These are phyloP conservation scores for Acrobasis consociella DNA, from an alignment of 2,888 invertebrate genomes.

Conservation along the genomic window DNA sequence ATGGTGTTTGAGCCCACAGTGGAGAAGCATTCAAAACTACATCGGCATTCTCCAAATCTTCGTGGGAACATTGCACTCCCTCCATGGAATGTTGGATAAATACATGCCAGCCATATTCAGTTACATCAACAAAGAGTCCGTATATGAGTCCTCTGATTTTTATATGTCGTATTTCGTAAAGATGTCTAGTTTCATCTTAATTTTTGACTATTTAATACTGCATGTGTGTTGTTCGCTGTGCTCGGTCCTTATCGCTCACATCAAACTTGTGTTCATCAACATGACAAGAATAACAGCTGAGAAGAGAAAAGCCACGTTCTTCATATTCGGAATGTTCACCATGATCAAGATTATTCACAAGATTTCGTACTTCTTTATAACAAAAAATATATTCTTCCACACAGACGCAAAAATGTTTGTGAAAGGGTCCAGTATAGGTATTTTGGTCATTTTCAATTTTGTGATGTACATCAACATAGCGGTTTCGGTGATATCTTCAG, in stretches of 20 bases:
- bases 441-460: not conserved
- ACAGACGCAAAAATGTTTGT: not conserved
- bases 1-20: not conserved
- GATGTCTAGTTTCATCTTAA: not conserved
- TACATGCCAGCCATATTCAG: not conserved
- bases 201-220: constrained; percentile 4
- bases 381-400: not conserved
- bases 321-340: not conserved
- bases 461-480: constrained; percentile 6
- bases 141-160: not conserved
- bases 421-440: not conserved
- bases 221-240: constrained; percentile 3
- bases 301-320: not conserved
- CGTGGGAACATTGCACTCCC: not conserved
- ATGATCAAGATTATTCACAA: not conserved
- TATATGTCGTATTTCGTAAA: not conserved
- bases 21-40: not conserved
- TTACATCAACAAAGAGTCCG: too few species aligned
- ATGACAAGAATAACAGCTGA: not conserved
- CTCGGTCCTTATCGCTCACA: not conserved
- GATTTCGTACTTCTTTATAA: not conserved
- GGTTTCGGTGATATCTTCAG: not conserved
- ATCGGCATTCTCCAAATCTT: not conserved
- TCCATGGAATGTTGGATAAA: not conserved
- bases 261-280: constrained; percentile 4